Evolutionary conservation across 2,113 vertebrate genomes (phyloP).

Genomic region (Platichthys flesus): DNA sequence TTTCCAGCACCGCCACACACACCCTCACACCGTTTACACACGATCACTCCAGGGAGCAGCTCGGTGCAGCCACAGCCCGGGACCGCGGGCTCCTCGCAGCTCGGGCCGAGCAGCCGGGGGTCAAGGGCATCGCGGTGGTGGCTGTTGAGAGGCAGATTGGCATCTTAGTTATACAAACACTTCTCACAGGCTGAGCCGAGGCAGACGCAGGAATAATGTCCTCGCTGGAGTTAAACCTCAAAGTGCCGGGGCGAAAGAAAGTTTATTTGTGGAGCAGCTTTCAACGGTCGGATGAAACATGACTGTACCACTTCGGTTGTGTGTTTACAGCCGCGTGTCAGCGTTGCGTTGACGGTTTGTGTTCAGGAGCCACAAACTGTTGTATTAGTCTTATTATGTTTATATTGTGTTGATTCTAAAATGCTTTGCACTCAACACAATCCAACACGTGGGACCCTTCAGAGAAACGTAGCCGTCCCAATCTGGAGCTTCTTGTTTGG

Average conservation of each 20-base stretch:
- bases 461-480: too few relatives aligned
- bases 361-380: too few relatives aligned
- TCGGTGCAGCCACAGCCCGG: background rate
- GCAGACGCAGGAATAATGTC: conserved; percentile 30
- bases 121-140: conserved; percentile 53
- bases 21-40: conserved; percentile 16
- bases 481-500: too few relatives aligned
- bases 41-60: conserved; percentile 38
- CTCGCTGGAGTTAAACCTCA: conserved; percentile 7
- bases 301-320: too few relatives aligned
- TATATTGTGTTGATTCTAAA: too few relatives aligned
- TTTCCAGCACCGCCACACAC: conserved; percentile 22
- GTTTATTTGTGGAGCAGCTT: background rate
- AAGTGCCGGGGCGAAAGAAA: background rate
- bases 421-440: too few relatives aligned
- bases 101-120: conserved; percentile 39
- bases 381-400: too few relatives aligned
- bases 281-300: background rate
- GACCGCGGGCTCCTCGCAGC: conserved; percentile 15
- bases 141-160: conserved; percentile 26
- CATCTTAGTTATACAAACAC: conserved; percentile 48
- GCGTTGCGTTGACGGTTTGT: too few relatives aligned
- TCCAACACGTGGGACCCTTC: too few relatives aligned
- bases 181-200: conserved; percentile 16
- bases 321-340: too few relatives aligned